Percentiles rank a stretch among this genome's conserved stretches.
Evolutionary conservation across 2,113 vertebrate species (phyloP).

Genomic region (Colistium nudipinnis): DNA sequence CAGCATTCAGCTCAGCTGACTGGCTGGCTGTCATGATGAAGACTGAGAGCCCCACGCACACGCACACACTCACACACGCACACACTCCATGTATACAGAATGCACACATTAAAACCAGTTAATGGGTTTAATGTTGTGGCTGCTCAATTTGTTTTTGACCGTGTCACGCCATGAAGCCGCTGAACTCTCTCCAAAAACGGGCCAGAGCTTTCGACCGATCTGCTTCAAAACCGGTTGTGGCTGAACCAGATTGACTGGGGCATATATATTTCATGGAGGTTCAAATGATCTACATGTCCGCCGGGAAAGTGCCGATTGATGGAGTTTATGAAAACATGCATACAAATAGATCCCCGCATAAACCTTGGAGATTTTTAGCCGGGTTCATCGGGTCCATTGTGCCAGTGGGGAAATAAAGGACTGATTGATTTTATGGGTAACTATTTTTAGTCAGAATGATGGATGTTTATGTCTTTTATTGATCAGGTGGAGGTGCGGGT

Average conservation of each 20-base stretch:
- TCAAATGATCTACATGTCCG: slow-evolving; percentile 40
- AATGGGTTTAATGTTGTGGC: too few relatives aligned
- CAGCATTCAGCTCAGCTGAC: slow-evolving; percentile 62
- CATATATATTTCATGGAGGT: slow-evolving; percentile 13
- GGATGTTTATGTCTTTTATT: slow-evolving; percentile 79
- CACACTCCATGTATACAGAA: too few relatives aligned
- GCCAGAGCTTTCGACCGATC: too few relatives aligned
- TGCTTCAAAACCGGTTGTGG: too few relatives aligned
- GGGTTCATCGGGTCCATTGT: slow-evolving; percentile 55
- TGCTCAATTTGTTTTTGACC: too few relatives aligned
- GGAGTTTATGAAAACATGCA: slow-evolving; percentile 39
- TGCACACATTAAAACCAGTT: too few relatives aligned
- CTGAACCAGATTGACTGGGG: too few relatives aligned
- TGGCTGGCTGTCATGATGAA: slow-evolving; percentile 57
- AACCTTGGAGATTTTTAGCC: slow-evolving; percentile 32
- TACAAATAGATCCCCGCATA: slow-evolving; percentile 21
- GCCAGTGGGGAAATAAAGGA: slow-evolving; percentile 67
- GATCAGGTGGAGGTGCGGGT: slow-evolving; percentile 67
- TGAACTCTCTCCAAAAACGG: too few relatives aligned
- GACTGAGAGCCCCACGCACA: slow-evolving; percentile 25
- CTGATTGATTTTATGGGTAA: slow-evolving; percentile 71
- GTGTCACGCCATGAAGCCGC: too few relatives aligned
- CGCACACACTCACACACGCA: slow-evolving; percentile 18
- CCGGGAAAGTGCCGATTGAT: slow-evolving; percentile 50
- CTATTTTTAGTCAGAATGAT: slow-evolving; percentile 79